Evolutionary conservation across 1,140 invertebrate species (phyloP).

Genomic region (Teleogryllus occipitalis): DNA sequence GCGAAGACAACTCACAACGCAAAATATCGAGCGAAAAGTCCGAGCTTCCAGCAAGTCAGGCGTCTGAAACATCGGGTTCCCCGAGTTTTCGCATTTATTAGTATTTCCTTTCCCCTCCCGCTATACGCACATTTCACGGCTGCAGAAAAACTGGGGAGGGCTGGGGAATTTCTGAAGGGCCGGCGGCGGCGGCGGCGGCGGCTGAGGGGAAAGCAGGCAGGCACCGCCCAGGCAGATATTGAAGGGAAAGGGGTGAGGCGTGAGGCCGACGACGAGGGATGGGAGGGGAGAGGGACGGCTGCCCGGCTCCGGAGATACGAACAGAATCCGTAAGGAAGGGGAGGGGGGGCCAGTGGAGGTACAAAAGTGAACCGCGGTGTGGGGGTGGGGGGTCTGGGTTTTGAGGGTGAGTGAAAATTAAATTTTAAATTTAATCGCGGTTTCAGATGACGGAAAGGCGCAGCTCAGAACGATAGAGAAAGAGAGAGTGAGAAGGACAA

Average conservation of each 20-base stretch:
- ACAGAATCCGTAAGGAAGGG: background rate
- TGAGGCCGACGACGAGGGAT: background rate
- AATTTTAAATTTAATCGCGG: conserved; percentile 5
- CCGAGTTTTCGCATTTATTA: too few species aligned
- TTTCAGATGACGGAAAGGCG: background rate
- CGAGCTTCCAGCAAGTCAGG: too few species aligned
- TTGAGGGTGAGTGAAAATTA: background rate
- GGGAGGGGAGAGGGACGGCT: background rate
- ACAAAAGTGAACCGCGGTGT: background rate
- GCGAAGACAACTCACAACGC: too few species aligned
- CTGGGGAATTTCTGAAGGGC: too few species aligned
- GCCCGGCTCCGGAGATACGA: background rate
- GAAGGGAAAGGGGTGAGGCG: background rate
- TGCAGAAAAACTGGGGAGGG: too few species aligned
- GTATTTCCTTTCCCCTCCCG: too few species aligned
- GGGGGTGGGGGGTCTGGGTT: background rate
- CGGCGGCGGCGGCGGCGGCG: too few species aligned
- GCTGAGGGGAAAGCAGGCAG: too few species aligned
- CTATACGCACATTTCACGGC: too few species aligned
- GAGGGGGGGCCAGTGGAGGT: background rate
- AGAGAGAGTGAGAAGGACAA: background rate
- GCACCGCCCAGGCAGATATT: background rate
- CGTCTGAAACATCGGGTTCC: too few species aligned
- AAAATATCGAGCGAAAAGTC: too few species aligned
- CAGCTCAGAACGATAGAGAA: background rate